Conservation (phyloP, 2,113 vertebrate genomes). For the Cathartes aura region DNA sequence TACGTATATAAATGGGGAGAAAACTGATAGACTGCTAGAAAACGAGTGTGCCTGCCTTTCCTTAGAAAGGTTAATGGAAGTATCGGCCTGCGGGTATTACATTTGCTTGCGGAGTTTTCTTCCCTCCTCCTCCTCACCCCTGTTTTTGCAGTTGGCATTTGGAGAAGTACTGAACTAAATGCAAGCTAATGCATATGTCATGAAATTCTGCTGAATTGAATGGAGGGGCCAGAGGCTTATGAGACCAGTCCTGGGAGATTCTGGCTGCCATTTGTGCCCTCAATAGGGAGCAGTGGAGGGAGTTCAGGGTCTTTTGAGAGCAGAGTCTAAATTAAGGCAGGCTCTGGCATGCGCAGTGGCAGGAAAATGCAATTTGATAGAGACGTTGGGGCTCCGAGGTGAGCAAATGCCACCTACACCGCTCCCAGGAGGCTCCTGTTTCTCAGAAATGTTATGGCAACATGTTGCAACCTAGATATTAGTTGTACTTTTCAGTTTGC, state of each 20-base stretch:
- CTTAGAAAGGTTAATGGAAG: neutral
- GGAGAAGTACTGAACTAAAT: neutral
- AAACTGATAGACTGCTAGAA: constrained; percentile 17
- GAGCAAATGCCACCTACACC: neutral
- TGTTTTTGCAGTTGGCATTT: neutral
- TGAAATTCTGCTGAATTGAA: neutral
- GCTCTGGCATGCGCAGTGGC: neutral
- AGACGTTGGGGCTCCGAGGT: neutral
- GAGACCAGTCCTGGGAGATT: neutral
- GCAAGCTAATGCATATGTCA: neutral
- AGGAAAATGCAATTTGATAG: neutral
- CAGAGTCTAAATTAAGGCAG: constrained; percentile 29
- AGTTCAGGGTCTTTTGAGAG: neutral
- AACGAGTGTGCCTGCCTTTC: neutral
- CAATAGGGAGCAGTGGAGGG: neutral
- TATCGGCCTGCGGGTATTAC: neutral
- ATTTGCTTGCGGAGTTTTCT: neutral
- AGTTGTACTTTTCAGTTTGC: constrained; percentile 16
- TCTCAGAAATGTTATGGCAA: constrained; percentile 49
- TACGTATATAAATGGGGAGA: neutral
- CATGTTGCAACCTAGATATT: neutral
- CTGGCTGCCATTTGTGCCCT: neutral
- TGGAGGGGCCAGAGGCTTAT: neutral
- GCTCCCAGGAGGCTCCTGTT: constrained; percentile 1
- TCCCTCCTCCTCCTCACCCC: neutral